Evolutionary conservation across 2,888 invertebrate species (phyloP), one percentile per base, ranked within the genome.

Genomic region (Eurois occulta): DNA sequence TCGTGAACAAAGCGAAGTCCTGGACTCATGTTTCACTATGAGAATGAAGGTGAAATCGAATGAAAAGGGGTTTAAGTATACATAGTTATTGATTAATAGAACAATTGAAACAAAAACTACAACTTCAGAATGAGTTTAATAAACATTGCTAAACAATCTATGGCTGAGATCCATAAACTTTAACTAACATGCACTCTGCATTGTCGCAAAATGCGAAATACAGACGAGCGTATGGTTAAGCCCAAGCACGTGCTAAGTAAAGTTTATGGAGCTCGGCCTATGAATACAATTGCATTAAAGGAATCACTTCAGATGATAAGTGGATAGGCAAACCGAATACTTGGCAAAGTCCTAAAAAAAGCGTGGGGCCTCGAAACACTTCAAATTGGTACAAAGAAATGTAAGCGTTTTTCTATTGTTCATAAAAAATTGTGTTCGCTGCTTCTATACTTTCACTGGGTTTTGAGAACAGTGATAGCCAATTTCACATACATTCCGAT

Each of bases 391-490:
- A 13, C 11, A 64, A 64, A 64, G 8, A 24, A 78, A 32, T 3
- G 16, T 48, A 60, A 46, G n/a, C 21, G 41, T 60, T 48, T 55
- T 32, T 77, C 21, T 16, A 38, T 67, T 28, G 16, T n/a, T 58
- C 1, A 24, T 7, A 46, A 32, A 46, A 55, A 38, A 52, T 16
- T 28, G 52, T 18, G 52, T 55, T 24, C 35, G 24, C 24, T 18
- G 13, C 16, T 58, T 58, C 28, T 46, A 55, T 28, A 66, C 72
- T 78, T 78, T 78, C 80, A 48, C 80, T 48, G 18, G 13, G 6
- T 58, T 35, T 58, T 79, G 13, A 55, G 70, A 65, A 70, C 46
- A 62, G 18, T 46, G 46, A 8, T 13, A 43, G 24, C 10, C 52
- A 52, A 11, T 52, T 52, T n/a, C 52, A 52, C 52, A 52, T n/a